Evolutionary conservation across 1,140 invertebrate genomes (phyloP), one percentile per base, ranked within the genome.

Genomic region (Tribolium castaneum): DNA sequence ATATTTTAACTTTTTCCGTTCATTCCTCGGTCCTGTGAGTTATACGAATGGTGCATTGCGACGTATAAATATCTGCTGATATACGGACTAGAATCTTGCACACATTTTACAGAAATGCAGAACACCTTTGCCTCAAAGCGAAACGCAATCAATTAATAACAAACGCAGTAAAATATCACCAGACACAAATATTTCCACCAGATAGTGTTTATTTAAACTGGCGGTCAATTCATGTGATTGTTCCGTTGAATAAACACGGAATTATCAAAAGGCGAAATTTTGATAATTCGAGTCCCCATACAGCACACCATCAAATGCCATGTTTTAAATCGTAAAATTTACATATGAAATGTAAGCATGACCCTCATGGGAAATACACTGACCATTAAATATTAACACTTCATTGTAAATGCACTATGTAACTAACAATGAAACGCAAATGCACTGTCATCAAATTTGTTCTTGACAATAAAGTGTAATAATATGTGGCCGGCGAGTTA

Each of bases 321-420:
- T 62, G 72, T 75, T 78, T 78, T 78, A 78, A 75, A 78, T 52
- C 59, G 71, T 70, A 77, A 80, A 76, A 80, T 80, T 80, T 79
- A 62, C 80, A 80, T 80, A 72, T 73, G 59, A 76, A 80, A 75
- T 78, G 66, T 76, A 71, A 76, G 78, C 72, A 45, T 51, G 74
- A 66, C 80, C 73, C 77, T 51, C 14, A 76, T 77, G 76, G 77
- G 80, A 80, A 80, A 75, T 77, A 80, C 52, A 49, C 66, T 56
- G 34, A 66, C 56, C 76, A 80, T 82, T 82, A 82, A 82, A 82
- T 80, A 80, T 80, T 82, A 82, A 82, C 79, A 62, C 77, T 52
- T 79, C 77, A 82, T 80, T 82, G 81, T 62, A 56, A 78, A 79
- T 79, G 77, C 77, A 71, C 35, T 74, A 73, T 70, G 76, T 79